A percentile compares a stretch with the other conserved stretches of the same genome.
Evolutionary conservation across 2,113 vertebrate species (phyloP).

Genomic region (Podarcis cretensis): DNA sequence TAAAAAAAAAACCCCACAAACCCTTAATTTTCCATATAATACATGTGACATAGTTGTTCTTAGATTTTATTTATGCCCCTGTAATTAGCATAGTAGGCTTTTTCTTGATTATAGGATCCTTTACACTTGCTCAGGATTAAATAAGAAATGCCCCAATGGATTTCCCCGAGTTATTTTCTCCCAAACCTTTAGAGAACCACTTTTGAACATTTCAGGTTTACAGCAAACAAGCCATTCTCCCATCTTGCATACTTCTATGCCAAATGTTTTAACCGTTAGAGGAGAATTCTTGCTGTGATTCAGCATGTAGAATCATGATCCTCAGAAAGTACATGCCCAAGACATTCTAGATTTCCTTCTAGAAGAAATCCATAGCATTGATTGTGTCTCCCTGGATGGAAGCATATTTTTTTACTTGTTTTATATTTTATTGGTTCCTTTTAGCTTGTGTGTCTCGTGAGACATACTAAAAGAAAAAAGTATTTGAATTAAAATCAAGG

Average conservation of each 20-base stretch:
- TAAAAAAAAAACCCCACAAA: conserved; percentile 52
- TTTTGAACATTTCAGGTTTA: conserved; percentile 49
- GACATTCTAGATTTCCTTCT: not conserved
- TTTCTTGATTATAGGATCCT: conserved; percentile 60
- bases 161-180: not conserved
- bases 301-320: not conserved
- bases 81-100: conserved; percentile 56
- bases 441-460: not conserved
- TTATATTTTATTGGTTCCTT: not conserved
- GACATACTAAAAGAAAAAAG: conserved; percentile 36
- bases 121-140: conserved; percentile 60
- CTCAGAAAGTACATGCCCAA: not conserved
- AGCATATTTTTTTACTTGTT: not conserved
- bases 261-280: conserved; percentile 6
- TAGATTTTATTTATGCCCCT: conserved; percentile 79
- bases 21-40: conserved; percentile 65
- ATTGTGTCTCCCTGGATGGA: not conserved
- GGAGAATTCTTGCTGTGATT: not conserved
- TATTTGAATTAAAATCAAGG: conserved; percentile 8
- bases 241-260: conserved; percentile 29
- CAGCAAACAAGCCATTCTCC: conserved; percentile 8
- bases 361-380: not conserved
- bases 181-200: conserved; percentile 52
- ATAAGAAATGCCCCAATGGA: conserved; percentile 56
- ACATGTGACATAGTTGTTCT: conserved; percentile 75